Evolutionary conservation across 2,888 invertebrate genomes (phyloP).

Genomic region (Tipula lateralis): DNA sequence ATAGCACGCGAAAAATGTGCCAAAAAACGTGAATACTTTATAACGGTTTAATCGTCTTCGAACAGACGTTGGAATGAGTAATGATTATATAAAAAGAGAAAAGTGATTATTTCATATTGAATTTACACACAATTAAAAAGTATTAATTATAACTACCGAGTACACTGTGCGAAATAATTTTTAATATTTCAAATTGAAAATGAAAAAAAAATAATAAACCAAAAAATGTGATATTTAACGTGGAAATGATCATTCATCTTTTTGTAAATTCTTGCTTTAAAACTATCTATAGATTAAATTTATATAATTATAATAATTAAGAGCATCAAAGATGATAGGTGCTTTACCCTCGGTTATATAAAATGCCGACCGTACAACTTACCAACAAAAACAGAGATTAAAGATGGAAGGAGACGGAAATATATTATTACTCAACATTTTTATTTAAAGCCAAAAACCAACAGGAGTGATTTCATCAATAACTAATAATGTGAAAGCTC

Average conservation of each 20-base stretch:
- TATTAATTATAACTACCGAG: neutral
- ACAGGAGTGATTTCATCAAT: too few relatives aligned
- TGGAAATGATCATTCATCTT: constrained; percentile 2
- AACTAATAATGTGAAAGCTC: too few relatives aligned
- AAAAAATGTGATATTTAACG: neutral
- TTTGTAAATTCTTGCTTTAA: neutral
- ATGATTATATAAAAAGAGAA: neutral
- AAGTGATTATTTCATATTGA: neutral
- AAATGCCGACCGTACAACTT: too few relatives aligned
- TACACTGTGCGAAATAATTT: neutral
- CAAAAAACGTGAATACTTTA: constrained; percentile 66
- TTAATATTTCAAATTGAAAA: constrained; percentile 19
- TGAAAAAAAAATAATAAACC: neutral
- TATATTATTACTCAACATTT: too few relatives aligned
- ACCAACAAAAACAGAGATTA: too few relatives aligned
- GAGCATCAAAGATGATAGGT: too few relatives aligned
- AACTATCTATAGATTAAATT: too few relatives aligned
- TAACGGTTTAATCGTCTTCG: constrained; percentile 56
- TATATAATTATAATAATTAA: too few relatives aligned
- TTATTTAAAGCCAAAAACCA: too few relatives aligned
- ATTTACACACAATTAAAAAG: neutral
- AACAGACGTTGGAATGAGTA: neutral
- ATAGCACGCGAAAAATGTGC: constrained; percentile 75
- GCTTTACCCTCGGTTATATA: too few relatives aligned
- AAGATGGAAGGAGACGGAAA: too few relatives aligned